Evolutionary conservation across 2,113 vertebrate species (phyloP).

Genomic region (Melanerpes aurifrons): DNA sequence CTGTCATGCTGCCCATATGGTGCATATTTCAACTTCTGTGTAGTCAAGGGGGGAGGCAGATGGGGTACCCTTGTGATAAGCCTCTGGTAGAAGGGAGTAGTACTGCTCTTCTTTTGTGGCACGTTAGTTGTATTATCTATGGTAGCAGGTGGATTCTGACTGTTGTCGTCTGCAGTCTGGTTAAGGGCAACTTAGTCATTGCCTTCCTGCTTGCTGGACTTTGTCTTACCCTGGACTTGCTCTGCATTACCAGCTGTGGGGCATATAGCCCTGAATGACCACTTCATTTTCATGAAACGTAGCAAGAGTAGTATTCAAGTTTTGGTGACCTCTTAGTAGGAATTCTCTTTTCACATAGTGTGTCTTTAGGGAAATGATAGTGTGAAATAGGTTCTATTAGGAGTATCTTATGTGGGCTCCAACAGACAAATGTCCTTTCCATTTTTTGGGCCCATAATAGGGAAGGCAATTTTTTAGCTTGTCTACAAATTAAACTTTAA

Average conservation of each 20-base stretch:
- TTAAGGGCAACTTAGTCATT: neutral
- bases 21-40: neutral
- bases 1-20: neutral
- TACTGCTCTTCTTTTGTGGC: neutral
- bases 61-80: fast-evolving
- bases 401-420: neutral
- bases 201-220: neutral
- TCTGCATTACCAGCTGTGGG: fast-evolving
- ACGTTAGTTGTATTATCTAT: neutral
- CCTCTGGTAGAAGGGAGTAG: neutral
- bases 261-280: fast-evolving
- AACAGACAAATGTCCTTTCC: neutral
- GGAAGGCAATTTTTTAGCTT: neutral
- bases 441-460: neutral
- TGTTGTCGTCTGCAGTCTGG: fast-evolving
- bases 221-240: neutral
- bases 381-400: neutral
- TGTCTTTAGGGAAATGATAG: neutral
- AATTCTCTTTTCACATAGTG: neutral
- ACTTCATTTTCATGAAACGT: fast-evolving
- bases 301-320: neutral
- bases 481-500: neutral
- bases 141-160: neutral
- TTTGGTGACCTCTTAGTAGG: neutral
- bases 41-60: neutral